Conservation (phyloP, 2,113 vertebrate species). For the Ploceus nigricollis region DNA sequence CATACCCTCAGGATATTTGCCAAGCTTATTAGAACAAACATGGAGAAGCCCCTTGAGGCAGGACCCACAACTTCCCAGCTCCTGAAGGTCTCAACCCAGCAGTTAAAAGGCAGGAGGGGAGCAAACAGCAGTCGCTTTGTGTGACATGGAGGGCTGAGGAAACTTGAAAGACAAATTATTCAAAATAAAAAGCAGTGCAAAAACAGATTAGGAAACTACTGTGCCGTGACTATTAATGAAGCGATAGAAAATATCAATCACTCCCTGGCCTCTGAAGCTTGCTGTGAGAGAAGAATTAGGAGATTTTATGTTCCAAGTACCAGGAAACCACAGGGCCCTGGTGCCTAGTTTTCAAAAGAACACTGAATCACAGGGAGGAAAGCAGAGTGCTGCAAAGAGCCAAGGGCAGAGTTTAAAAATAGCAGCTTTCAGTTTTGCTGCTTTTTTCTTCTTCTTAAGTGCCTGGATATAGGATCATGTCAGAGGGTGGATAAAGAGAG, state of each 20-base stretch:
- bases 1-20: background rate
- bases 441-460: slow-evolving; percentile 52
- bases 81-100: background rate
- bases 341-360: slow-evolving; percentile 50
- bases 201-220: slow-evolving; percentile 48
- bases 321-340: slow-evolving; percentile 43
- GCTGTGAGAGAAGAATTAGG: slow-evolving; percentile 38
- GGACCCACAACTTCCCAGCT: background rate
- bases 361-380: slow-evolving; percentile 29
- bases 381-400: background rate
- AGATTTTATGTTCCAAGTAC: slow-evolving; percentile 46
- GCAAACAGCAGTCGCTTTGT: slow-evolving; percentile 28
- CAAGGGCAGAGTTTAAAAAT: slow-evolving; percentile 55
- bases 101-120: background rate
- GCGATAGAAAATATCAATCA: slow-evolving; percentile 39
- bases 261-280: slow-evolving; percentile 45
- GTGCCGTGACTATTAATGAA: slow-evolving; percentile 17
- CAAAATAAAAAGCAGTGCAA: slow-evolving; percentile 13
- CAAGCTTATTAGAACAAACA: background rate
- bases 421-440: slow-evolving; percentile 56
- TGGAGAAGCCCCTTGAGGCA: background rate
- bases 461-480: slow-evolving; percentile 31
- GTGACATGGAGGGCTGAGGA: background rate
- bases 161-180: background rate
- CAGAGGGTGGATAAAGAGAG: slow-evolving; percentile 19